Evolutionary conservation across 2,888 invertebrate genomes (phyloP).

Genomic region (Standfussiana lucernea): DNA sequence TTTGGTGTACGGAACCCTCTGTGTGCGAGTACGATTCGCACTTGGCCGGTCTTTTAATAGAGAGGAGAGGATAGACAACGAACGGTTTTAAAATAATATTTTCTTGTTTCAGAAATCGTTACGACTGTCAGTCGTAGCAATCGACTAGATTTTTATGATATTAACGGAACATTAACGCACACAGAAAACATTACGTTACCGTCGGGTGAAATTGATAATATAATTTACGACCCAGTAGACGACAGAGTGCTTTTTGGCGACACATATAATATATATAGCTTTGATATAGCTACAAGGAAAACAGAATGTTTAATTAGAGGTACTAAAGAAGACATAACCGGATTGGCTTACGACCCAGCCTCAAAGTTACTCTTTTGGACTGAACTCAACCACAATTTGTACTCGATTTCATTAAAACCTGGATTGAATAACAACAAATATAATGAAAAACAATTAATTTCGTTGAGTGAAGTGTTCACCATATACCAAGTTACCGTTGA

Average conservation of each 20-base stretch:
- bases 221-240: neutral
- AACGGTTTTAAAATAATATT: neutral
- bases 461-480: neutral
- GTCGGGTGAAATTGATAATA: neutral
- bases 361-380: neutral
- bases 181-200: neutral
- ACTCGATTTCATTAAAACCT: neutral
- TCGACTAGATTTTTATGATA: neutral
- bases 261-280: neutral
- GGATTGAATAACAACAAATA: neutral
- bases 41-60: too few relatives aligned
- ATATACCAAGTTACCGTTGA: neutral
- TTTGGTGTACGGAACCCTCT: too few relatives aligned
- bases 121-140: neutral
- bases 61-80: neutral
- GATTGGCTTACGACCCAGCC: neutral
- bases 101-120: constrained; percentile 1
- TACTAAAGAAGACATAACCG: neutral
- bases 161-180: neutral
- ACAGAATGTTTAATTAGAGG: neutral
- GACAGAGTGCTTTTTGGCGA: neutral
- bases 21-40: too few relatives aligned
- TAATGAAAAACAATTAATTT: neutral
- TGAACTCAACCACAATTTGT: neutral
- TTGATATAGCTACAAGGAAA: neutral